A percentile compares a stretch with the other conserved stretches of the same genome.
Evolutionary conservation across 2,797 vertebrate genomes (phyloP).

Genomic region (Diplodus sargus): DNA sequence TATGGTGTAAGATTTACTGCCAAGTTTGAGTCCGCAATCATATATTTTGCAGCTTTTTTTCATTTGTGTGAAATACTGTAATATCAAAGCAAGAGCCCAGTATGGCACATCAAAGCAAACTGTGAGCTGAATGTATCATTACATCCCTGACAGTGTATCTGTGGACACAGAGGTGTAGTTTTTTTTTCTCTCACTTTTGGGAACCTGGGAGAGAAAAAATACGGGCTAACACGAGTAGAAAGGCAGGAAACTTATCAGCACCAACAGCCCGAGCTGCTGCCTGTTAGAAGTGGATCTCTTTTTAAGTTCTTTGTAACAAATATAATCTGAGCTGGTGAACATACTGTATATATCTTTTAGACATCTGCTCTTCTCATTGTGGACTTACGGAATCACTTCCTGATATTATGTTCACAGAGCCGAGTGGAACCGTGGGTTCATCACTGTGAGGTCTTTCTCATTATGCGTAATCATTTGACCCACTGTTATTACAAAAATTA

Average conservation of each 20-base stretch:
- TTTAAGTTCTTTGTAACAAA: not conserved
- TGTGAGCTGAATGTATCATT: constrained; percentile 47
- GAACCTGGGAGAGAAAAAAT: constrained; percentile 5
- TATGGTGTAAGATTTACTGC: not conserved
- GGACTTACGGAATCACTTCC: too few relatives aligned
- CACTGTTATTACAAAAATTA: not conserved
- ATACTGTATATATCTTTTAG: not conserved
- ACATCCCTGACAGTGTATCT: constrained; percentile 14
- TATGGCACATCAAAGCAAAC: constrained; percentile 27
- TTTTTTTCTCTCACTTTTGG: not conserved
- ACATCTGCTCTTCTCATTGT: not conserved
- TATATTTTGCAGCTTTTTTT: not conserved
- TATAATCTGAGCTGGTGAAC: not conserved
- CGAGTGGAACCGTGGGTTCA: not conserved
- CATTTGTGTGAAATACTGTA: constrained; percentile 31
- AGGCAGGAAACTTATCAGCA: constrained; percentile 1
- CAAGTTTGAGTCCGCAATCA: not conserved
- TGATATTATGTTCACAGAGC: not conserved
- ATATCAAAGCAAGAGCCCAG: constrained; percentile 29
- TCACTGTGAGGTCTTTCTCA: not conserved
- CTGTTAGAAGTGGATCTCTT: not conserved
- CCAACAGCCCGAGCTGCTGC: not conserved
- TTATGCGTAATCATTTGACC: not conserved
- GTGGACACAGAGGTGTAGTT: not conserved
- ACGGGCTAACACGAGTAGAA: constrained; percentile 1